phyloP scores from a whole-genome alignment of 1,140 invertebrate genomes.

The Caenorhabditis elegans region WBcel235 BX284603.4:4501001-4501500 shows the following conservation, averaged over 20 bases:
- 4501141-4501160: slow-evolving; percentile 93
- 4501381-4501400: slow-evolving; percentile 83
- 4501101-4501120: slow-evolving; percentile 98
- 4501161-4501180: slow-evolving; percentile 98
- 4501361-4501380: slow-evolving; percentile 83
- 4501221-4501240: slow-evolving; percentile 97
- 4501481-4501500: slow-evolving; percentile 92
- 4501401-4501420: slow-evolving; percentile 83
- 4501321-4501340: slow-evolving; percentile 98
- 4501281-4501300: not conserved
- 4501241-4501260: slow-evolving; percentile 87
- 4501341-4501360: slow-evolving; percentile 90
- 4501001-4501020: too few species aligned
- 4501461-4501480: slow-evolving; percentile 88
- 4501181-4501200: slow-evolving; percentile 94
- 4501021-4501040: too few species aligned
- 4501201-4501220: slow-evolving; percentile 87
- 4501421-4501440: slow-evolving; percentile 97
- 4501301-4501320: slow-evolving; percentile 80
- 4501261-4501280: slow-evolving; percentile 60
- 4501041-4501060: too few species aligned
- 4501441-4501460: slow-evolving; percentile 96
- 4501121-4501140: slow-evolving; percentile 92
- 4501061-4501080: slow-evolving; percentile 68
- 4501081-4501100: slow-evolving; percentile 99